Evolutionary conservation across 2,113 vertebrate genomes (phyloP).

Genomic region (Lagopus muta): DNA sequence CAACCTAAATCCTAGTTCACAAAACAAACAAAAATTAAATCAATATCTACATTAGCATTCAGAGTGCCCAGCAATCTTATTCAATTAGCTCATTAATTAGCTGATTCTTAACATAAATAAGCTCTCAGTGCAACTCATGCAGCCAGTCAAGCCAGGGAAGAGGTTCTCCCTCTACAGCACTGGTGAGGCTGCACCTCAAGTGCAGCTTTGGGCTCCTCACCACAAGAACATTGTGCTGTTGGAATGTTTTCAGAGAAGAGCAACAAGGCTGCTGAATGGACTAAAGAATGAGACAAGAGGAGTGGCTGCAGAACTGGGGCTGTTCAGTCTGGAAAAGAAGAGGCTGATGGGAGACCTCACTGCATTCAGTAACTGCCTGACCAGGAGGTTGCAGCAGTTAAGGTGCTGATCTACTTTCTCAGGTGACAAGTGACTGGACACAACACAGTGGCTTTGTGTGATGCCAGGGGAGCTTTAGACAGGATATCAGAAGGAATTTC

Average conservation of each 20-base stretch:
- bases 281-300: background rate
- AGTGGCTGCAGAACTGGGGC: background rate
- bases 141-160: background rate
- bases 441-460: background rate
- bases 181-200: background rate
- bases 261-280: background rate
- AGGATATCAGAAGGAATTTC: background rate
- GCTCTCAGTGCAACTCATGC: background rate
- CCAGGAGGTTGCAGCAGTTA: background rate
- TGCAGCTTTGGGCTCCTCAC: background rate
- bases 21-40: background rate
- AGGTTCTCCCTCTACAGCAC: background rate
- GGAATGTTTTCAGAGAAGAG: background rate
- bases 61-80: background rate
- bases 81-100: background rate
- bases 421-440: background rate
- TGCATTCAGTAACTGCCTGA: background rate
- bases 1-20: background rate
- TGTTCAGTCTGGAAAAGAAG: background rate
- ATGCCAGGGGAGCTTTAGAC: background rate
- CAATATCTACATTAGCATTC: background rate
- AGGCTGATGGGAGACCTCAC: background rate
- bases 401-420: background rate
- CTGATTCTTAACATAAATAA: background rate
- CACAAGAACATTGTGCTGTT: background rate